Base-by-base conservation (phyloP, 2,888 invertebrate species). In the Drosophila seclusa region DNA sequence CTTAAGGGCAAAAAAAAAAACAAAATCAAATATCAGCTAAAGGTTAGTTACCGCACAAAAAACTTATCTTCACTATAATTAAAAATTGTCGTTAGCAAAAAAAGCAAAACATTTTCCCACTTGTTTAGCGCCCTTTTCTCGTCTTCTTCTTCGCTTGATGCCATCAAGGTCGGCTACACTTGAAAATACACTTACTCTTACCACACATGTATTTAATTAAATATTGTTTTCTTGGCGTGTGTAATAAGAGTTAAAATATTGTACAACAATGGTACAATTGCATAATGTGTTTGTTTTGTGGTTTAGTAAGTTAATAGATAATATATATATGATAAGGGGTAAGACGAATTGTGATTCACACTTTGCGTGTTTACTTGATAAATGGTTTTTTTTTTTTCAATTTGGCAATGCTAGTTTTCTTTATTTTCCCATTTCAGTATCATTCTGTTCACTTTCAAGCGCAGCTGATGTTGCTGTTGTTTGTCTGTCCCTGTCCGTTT, bases 391-490 rank as follows among this genome's bases (percentile, higher is more conserved):
- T 29, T 60, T 31, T 29, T 21, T 31, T 13, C 29, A 29, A 55
- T 59, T 42, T 38, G 31, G 24, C 42, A 27, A 4, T 64, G 11
- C 24, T 24, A 57, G 36, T 50, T 21, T 40, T 31, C 32, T 50
- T 65, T 13, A 16, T 10, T 42, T 24, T 40, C 27, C 21, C 50
- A 68, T 70, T 83, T 87, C 68, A 53, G 42, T 83, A 87, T 82
- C 70, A 62, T 86, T 73, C 55, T 78, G 64, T 75, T 75, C 75
- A 64, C 87, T 85, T 80, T 83, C 71, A 55, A 53, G 32, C 48
- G 74, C 68, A 89, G 72, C 87, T 86, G 87, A 84, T 82, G 82
- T 78, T 77, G 73, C 77, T 40, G 2, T n/a, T 70, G 59, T 72
- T 40, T 27, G 34, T 58, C 55, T 24, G 34, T 52, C 36, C 11